Base-by-base conservation (phyloP, 2,888 invertebrate species). In the Cotesia congregata region DNA sequence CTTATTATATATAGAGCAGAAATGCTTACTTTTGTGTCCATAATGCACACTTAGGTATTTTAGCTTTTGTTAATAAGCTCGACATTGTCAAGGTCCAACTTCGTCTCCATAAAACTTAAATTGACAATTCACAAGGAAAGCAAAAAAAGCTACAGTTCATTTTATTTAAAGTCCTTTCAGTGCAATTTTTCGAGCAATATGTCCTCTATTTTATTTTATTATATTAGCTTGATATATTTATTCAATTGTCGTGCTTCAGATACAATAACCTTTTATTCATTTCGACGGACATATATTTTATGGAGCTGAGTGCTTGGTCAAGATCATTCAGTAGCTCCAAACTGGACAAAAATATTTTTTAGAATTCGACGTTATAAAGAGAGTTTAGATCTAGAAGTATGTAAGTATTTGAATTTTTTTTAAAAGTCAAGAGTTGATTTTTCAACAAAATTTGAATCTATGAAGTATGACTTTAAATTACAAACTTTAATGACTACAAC, bases 141-240 rank as follows among this genome's bases (percentile, higher is more conserved):
- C 7, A 50, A 50, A 50, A 50, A 60, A 62, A 72, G 39, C 60
- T 72, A 72, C 71, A 72, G 62, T 62, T 39, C 12, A 40, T 60
- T 40, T 60, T 61, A 15, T 38, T 40, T 17, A 50, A 68, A 50
- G 40, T 61, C 71, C 62, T 62, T 72, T 72, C 38, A 62, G 60
- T 72, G 71, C 71, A 40, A 72, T 15, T 61, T 39, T 62, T 15
- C 7, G 30, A 30, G 30, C 50, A 50, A 50, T 50, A 50, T 50
- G 50, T 50, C 50, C 9, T 12, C 9, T 12, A 50, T 50, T 50
- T 50, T 4, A 50, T 50, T 50, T 50, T 50, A 50, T 50, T 50
- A 50, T 12, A 12, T 50, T 7, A 50, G 50, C 12, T 50, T 50
- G 50, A 50, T 50, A 12, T 50, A 50, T 50, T 50, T 50, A 50